Percentiles rank a stretch among this genome's conserved stretches.
Evolutionary conservation across 1,140 invertebrate genomes (phyloP).

Genomic region (Zophobas morio): DNA sequence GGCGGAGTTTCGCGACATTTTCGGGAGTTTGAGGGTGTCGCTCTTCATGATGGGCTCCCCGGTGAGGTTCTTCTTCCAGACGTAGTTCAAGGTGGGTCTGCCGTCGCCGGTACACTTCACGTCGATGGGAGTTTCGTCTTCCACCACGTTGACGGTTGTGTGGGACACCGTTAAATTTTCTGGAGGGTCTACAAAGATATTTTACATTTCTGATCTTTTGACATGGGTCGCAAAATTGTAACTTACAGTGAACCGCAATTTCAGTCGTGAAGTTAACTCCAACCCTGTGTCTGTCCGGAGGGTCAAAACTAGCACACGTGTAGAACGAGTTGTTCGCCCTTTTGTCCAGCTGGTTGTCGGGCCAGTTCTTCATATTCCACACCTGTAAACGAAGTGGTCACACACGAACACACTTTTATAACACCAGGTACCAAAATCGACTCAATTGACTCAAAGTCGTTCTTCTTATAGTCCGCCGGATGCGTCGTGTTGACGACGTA

Average conservation of each 20-base stretch:
- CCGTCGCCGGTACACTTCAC: slow-evolving; percentile 84
- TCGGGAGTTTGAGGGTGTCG: slow-evolving; percentile 72
- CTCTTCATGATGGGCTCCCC: slow-evolving; percentile 69
- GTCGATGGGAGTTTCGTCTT: slow-evolving; percentile 81
- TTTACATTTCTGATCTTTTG: not conserved
- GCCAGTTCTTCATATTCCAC: slow-evolving; percentile 87
- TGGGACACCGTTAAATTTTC: slow-evolving; percentile 86
- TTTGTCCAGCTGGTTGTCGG: slow-evolving; percentile 82
- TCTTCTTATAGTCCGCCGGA: slow-evolving; percentile 79
- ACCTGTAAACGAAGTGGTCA: slow-evolving; percentile 65
- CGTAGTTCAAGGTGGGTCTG: slow-evolving; percentile 79
- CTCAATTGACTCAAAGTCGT: slow-evolving; percentile 89
- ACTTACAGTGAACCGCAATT: slow-evolving; percentile 92
- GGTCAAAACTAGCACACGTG: slow-evolving; percentile 81
- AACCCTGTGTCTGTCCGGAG: slow-evolving; percentile 78
- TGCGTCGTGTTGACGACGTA: slow-evolving; percentile 77
- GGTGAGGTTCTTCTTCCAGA: slow-evolving; percentile 75
- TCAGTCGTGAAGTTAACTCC: slow-evolving; percentile 85
- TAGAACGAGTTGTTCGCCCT: slow-evolving; percentile 86
- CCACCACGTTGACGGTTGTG: slow-evolving; percentile 80
- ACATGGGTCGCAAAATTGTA: not conserved
- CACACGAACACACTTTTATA: not conserved
- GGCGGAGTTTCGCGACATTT: slow-evolving; percentile 74
- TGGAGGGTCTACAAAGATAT: slow-evolving; percentile 80
- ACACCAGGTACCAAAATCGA: slow-evolving; percentile 79